Conservation (phyloP, 2,797 vertebrate species). For the Tauraco hartlaubi region DNA sequence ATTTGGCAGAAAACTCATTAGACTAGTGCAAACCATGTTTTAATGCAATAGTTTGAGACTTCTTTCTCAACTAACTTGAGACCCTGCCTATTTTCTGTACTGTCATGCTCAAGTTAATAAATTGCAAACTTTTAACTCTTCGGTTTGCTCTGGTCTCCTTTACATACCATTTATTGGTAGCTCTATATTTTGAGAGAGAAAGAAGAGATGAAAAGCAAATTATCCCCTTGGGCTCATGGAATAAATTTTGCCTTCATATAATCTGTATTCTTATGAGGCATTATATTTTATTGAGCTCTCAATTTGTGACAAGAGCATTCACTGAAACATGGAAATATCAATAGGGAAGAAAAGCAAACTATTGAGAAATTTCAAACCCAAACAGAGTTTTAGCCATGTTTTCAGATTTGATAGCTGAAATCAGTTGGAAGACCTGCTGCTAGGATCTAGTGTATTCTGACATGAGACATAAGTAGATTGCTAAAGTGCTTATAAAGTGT, state of each 20-base stretch:
- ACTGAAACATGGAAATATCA: slow-evolving; percentile 27
- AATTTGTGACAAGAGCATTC: slow-evolving; percentile 41
- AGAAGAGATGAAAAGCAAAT: slow-evolving; percentile 69
- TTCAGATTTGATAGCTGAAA: background rate
- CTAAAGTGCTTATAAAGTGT: background rate
- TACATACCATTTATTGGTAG: slow-evolving; percentile 59
- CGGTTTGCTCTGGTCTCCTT: slow-evolving; percentile 65
- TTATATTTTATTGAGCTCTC: slow-evolving; percentile 61
- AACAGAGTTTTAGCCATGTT: background rate
- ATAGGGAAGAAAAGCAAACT: background rate
- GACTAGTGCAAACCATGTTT: slow-evolving; percentile 67
- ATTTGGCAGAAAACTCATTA: slow-evolving; percentile 82
- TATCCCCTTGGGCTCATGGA: slow-evolving; percentile 64
- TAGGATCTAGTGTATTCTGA: background rate
- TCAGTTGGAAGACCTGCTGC: background rate
- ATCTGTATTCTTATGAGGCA: slow-evolving; percentile 27
- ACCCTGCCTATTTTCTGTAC: slow-evolving; percentile 66
- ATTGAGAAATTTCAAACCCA: background rate
- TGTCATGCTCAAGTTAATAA: slow-evolving; percentile 76
- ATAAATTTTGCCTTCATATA: slow-evolving; percentile 50
- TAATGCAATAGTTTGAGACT: slow-evolving; percentile 75
- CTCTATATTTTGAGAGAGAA: slow-evolving; percentile 62
- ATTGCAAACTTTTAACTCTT: slow-evolving; percentile 61
- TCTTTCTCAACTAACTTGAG: slow-evolving; percentile 66
- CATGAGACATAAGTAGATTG: background rate